phyloP scores from a whole-genome alignment of 2,888 invertebrate species.

The Sepioteuthis lessoniana region DNA sequence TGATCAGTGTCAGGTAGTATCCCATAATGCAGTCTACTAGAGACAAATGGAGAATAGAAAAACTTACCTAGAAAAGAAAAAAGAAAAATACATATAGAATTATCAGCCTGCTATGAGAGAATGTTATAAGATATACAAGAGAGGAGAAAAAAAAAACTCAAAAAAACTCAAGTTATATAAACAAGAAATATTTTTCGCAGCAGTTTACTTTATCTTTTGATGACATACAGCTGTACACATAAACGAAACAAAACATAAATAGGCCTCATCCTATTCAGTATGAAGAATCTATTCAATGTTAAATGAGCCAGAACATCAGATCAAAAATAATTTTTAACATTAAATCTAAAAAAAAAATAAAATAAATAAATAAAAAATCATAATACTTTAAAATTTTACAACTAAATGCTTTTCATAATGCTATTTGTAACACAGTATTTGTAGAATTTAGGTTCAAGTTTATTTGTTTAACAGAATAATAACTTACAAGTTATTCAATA shows the following conservation, averaged over 20 bases:
- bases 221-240: not conserved
- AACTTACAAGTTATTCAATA: too few species aligned
- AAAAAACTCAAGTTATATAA: not conserved
- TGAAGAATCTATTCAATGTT: not conserved
- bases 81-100: not conserved
- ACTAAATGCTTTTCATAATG: not conserved
- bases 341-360: too few species aligned
- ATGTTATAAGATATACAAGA: too few species aligned
- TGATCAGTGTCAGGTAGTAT: not conserved
- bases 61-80: not conserved
- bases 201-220: not conserved
- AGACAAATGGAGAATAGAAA: not conserved
- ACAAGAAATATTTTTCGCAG: not conserved
- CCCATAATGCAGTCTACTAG: not conserved
- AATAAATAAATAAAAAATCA: not conserved
- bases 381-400: not conserved
- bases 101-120: not conserved
- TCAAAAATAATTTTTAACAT: too few species aligned
- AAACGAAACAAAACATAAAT: too few species aligned
- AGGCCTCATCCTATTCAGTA: not conserved
- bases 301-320: not conserved
- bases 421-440: not conserved
- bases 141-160: too few species aligned
- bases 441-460: not conserved
- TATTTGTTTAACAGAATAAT: too few species aligned